phyloP scores from a whole-genome alignment of 2,113 vertebrate species.

The Naja naja region DNA sequence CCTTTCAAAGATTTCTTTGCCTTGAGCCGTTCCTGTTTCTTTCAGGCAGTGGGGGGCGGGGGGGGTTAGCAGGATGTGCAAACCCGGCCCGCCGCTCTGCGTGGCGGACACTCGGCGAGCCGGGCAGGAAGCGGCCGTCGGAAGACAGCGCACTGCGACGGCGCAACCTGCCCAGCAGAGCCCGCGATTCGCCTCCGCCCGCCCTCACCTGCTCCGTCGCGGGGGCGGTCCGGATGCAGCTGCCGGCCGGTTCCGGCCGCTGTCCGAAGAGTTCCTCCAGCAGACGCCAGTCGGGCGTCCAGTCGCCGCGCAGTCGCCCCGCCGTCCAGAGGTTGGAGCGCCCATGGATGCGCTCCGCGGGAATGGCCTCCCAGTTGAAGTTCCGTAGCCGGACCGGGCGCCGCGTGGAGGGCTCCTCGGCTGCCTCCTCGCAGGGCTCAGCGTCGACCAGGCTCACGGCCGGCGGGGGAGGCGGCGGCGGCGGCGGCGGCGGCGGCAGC shows the following conservation, averaged over 20 bases:
- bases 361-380: conserved; percentile 81
- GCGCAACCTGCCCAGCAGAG: background rate
- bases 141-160: background rate
- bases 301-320: conserved; percentile 37
- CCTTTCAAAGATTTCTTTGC: background rate
- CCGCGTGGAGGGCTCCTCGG: background rate
- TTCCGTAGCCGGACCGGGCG: conserved; percentile 69
- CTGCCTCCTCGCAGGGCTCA: fast-evolving
- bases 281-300: conserved; percentile 72
- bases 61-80: too few species aligned
- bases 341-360: conserved; percentile 71
- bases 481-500: background rate
- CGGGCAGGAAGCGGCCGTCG: background rate
- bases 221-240: background rate
- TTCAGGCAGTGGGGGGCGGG: background rate
- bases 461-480: background rate
- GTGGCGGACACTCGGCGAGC: background rate
- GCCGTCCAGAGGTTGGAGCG: conserved; percentile 78
- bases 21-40: background rate
- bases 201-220: background rate
- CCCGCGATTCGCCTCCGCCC: background rate
- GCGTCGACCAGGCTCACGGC: background rate
- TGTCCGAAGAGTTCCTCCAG: conserved; percentile 82
- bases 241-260: conserved; percentile 49
- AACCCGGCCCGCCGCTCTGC: background rate